Base-by-base conservation (phyloP, 2,113 vertebrate species). In the Archilochus colubris region DNA sequence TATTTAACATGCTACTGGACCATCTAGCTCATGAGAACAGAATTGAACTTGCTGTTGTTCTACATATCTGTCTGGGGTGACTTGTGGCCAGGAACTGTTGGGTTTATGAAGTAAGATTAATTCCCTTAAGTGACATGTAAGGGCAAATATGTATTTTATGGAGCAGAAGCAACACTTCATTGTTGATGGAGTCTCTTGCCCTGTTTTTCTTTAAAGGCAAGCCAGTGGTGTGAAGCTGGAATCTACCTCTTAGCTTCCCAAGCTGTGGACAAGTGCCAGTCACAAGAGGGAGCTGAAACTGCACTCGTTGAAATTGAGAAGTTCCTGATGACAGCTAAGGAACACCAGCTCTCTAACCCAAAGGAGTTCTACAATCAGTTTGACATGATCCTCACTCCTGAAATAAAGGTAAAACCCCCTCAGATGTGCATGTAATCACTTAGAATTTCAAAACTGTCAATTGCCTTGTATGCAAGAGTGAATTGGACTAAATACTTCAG, bases 181-280 rank as follows among this genome's bases (percentile, higher is more conserved):
- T 58, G 54, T 30, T 80, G 33, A 36, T 9, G 30, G 43, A 72
- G 28, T 62, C 33, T n/a, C 24, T 82, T 57, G 9, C 7, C 30
- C 40, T 6, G 10, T 58, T 96, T 85, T 95, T 92, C 88, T 89
- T 88, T 86, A 5, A 97, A 99, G 99, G 98, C 99, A 46, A 99
- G 98, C 96, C 98, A 98, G 40, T 99, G 99, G 99, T 99, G 99
- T 57, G 99, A 99, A 96, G 97, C 98, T 43, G 99, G 99, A 69
- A 98, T 99, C 95, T 99, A 99, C 96, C 98, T 99, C 94, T 97
- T 99, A 92, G 99, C 99, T 77, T 99, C 99, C 64, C 99, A 99
- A 97, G 98, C 99, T 82, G 98, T 99, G 87, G 99, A 99, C 94
- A 99, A 99, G 92, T 99, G 99, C 96, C 99, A 99, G 95, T 99